Conservation (phyloP, 2,888 invertebrate species). For the Ramazzottius varieornatus region DNA sequence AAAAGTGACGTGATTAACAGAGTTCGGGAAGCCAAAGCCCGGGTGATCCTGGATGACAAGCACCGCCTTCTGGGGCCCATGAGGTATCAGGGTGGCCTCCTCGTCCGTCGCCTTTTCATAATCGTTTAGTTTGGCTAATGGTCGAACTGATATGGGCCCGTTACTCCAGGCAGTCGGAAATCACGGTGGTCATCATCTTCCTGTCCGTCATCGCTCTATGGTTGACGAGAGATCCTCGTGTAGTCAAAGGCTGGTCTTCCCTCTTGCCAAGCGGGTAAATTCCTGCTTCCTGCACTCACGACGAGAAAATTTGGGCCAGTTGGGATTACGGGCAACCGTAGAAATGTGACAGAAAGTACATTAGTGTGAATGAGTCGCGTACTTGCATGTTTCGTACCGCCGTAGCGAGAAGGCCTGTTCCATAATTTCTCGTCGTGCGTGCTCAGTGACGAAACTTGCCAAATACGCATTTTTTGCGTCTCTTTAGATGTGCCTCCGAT, state of each 20-base stretch:
- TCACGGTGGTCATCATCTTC: background rate
- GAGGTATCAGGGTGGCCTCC: no score
- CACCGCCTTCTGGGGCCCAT: background rate
- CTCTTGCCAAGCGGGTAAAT: background rate
- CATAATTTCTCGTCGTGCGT: background rate
- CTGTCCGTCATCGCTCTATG: background rate
- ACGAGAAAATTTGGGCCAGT: background rate
- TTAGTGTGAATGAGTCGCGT: no score
- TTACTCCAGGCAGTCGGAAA: background rate
- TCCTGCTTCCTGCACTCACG: background rate
- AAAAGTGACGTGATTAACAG: background rate
- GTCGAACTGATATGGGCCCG: no score
- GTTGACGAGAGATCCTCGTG: background rate
- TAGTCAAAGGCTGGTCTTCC: background rate
- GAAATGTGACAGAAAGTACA: no score
- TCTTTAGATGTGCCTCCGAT: background rate
- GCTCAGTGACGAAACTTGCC: background rate
- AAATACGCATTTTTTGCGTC: background rate
- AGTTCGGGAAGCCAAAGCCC: background rate
- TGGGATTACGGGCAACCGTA: background rate
- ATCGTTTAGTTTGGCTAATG: background rate
- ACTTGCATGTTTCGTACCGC: background rate
- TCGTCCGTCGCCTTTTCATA: no score
- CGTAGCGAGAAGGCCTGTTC: no score
- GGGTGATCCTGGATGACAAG: background rate